A percentile compares a stretch with the other conserved stretches of the same genome.
Conservation (phyloP, 1,140 invertebrate species). For the Andrena cerasifolii region DNA sequence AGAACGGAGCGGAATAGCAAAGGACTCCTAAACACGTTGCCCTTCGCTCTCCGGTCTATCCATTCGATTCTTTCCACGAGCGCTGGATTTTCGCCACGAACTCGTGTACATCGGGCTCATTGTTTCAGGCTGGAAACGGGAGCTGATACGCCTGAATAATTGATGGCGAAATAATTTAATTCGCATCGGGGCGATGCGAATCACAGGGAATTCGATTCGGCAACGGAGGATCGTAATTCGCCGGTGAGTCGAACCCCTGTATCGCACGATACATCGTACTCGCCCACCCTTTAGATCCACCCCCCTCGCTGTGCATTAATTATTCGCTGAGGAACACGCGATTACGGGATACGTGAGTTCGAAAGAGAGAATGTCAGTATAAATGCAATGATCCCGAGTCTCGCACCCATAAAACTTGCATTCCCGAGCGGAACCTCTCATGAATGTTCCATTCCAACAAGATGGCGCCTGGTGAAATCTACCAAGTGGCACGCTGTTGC, state of each 20-base stretch:
- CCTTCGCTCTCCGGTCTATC: no score
- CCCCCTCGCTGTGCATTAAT: constrained; percentile 59
- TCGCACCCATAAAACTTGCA: constrained; percentile 69
- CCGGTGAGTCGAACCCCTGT: constrained; percentile 26
- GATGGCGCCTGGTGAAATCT: constrained; percentile 41
- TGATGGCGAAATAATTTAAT: not conserved
- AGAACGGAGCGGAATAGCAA: no score
- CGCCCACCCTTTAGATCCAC: not conserved
- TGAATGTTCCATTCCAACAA: constrained; percentile 66
- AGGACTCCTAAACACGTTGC: no score
- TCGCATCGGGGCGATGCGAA: not conserved
- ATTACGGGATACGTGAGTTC: constrained; percentile 57
- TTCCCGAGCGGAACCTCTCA: constrained; percentile 45
- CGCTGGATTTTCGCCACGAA: no score
- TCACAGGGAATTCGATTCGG: constrained; percentile 2
- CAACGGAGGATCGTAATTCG: constrained; percentile 19
- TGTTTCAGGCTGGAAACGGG: no score
- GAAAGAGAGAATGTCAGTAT: constrained; percentile 59
- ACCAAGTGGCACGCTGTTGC: constrained; percentile 19
- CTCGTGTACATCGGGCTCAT: no score
- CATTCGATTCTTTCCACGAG: no score
- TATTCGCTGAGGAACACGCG: constrained; percentile 55
- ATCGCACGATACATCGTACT: constrained; percentile 19
- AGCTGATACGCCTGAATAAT: no score
- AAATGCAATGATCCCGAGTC: constrained; percentile 52